Conservation (phyloP, 1,140 invertebrate genomes). For the Nephotettix cincticeps region DNA sequence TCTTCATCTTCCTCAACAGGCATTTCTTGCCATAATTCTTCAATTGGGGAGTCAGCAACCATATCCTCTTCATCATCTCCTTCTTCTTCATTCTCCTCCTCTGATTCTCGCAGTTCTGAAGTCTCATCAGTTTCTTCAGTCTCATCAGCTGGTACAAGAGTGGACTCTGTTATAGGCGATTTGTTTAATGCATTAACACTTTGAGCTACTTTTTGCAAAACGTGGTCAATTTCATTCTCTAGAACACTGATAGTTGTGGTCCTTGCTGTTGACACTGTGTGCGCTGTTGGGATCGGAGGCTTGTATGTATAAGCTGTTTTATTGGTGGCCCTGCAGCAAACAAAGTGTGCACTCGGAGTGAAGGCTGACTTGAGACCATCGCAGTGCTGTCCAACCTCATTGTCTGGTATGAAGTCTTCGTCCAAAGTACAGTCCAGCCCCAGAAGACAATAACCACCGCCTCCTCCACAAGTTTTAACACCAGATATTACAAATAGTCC, state of each 20-base stretch:
- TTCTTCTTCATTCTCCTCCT: constrained; percentile 21
- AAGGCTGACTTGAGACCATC: constrained; percentile 49
- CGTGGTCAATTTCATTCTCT: constrained; percentile 16
- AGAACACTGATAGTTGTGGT: neutral
- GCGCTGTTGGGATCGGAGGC: neutral
- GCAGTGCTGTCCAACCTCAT: constrained; percentile 45
- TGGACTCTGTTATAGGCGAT: neutral
- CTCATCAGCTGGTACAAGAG: neutral
- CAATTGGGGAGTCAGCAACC: neutral
- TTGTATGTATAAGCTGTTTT: neutral
- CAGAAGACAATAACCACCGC: constrained; percentile 50
- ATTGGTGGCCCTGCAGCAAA: constrained; percentile 46
- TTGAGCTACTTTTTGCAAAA: constrained; percentile 10
- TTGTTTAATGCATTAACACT: constrained; percentile 4
- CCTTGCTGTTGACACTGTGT: neutral
- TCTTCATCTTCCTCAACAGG: neutral
- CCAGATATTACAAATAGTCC: constrained; percentile 52
- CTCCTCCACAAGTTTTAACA: constrained; percentile 47
- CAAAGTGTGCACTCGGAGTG: constrained; percentile 48
- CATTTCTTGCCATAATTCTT: neutral
- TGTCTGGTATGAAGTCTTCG: constrained; percentile 49
- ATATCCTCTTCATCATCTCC: constrained; percentile 17
- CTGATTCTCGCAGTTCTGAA: constrained; percentile 23
- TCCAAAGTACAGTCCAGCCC: constrained; percentile 47
- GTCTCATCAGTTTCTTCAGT: neutral